phyloP scores from a whole-genome alignment of 2,797 vertebrate species.

The Girardinus metallicus region DNA sequence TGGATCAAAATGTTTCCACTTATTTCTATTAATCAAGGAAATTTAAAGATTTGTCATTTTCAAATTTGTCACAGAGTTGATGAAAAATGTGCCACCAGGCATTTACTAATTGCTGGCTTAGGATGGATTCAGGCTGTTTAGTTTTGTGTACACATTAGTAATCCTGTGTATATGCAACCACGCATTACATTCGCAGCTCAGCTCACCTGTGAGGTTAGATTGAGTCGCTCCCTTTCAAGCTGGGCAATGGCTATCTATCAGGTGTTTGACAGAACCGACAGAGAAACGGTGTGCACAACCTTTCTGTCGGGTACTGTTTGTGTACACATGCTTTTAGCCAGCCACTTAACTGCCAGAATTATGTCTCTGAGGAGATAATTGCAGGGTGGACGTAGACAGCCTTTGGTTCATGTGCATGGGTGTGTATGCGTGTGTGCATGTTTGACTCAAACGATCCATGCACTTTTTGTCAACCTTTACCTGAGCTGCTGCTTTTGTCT shows the following conservation, averaged over 20 bases:
- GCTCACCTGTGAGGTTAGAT: conserved; percentile 53
- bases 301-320: conserved; percentile 74
- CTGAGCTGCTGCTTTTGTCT: conserved; percentile 70
- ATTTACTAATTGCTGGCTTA: conserved; percentile 9
- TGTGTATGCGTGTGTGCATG: conserved; percentile 25
- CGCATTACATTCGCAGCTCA: conserved; percentile 14
- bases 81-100: conserved; percentile 7
- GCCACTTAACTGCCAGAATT: conserved; percentile 81
- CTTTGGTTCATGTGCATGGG: conserved; percentile 62
- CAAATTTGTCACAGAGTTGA: background rate
- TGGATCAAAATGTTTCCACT: background rate
- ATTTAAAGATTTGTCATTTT: background rate
- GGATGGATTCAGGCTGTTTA: conserved; percentile 2
- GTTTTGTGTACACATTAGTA: conserved; percentile 13
- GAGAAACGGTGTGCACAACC: conserved; percentile 72
- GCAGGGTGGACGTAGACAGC: conserved; percentile 75
- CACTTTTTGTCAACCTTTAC: conserved; percentile 80
- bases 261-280: conserved; percentile 69
- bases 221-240: conserved; percentile 59
- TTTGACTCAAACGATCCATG: conserved; percentile 70
- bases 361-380: conserved; percentile 82
- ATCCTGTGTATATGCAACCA: conserved; percentile 17
- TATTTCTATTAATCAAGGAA: background rate
- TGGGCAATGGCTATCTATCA: conserved; percentile 58
- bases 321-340: conserved; percentile 85